Evolutionary conservation across 2,797 vertebrate genomes (phyloP).

Genomic region (Nyctibius grandis): DNA sequence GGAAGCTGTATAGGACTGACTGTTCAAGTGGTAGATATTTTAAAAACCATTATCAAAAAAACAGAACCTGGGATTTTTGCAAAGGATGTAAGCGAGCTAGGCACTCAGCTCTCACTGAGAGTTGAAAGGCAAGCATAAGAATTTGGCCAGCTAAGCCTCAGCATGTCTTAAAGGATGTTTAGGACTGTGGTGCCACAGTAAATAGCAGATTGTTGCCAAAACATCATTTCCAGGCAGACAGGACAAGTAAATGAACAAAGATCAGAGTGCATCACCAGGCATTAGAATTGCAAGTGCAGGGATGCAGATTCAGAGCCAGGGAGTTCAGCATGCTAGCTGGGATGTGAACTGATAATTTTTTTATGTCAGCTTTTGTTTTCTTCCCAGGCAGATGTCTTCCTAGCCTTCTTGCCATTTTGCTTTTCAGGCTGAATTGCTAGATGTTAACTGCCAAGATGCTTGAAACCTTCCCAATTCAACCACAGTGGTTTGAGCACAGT

Average conservation of each 20-base stretch:
- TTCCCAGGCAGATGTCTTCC: neutral
- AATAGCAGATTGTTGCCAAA: slow-evolving; percentile 52
- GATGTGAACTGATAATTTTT: neutral
- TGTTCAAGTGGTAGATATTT: neutral
- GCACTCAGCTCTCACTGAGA: neutral
- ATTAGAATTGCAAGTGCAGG: neutral
- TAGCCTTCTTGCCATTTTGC: neutral
- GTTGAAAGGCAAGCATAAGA: neutral
- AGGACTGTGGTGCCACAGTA: slow-evolving; percentile 24
- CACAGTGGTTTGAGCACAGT: neutral
- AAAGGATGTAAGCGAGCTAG: neutral
- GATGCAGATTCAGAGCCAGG: neutral
- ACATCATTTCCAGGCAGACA: slow-evolving; percentile 28
- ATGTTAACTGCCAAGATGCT: neutral
- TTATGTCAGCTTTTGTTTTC: slow-evolving; percentile 12
- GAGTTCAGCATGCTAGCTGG: neutral
- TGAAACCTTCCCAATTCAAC: neutral
- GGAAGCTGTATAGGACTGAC: neutral
- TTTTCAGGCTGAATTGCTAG: neutral
- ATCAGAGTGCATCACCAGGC: slow-evolving; percentile 11
- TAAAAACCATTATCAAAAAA: neutral
- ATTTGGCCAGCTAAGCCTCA: slow-evolving; percentile 14
- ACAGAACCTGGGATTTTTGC: neutral
- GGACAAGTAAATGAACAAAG: slow-evolving; percentile 28
- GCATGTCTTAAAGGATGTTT: neutral